Conservation (phyloP, 2,113 vertebrate species). For the Perca schrenkii region DNA sequence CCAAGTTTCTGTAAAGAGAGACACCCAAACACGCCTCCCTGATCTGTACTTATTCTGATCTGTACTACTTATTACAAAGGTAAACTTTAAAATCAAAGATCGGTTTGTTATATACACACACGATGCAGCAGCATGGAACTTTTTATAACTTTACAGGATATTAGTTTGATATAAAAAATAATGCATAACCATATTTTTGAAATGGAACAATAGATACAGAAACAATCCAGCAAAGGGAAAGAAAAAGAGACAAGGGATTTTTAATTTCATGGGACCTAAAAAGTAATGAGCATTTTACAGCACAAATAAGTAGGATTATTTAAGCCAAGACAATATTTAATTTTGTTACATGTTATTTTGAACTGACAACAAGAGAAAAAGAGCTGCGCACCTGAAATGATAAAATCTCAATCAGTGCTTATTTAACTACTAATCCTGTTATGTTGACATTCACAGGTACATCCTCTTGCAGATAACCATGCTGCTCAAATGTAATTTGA, state of each 20-base stretch:
- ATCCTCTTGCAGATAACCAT: conserved; percentile 43
- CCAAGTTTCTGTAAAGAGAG: background rate
- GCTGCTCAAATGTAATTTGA: conserved; percentile 41
- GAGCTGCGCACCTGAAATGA: background rate
- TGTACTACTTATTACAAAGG: background rate
- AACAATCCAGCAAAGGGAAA: background rate
- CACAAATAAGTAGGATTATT: background rate
- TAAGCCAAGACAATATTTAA: background rate
- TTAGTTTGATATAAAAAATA: background rate
- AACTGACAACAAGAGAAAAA: background rate
- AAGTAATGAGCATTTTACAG: background rate
- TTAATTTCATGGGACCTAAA: background rate
- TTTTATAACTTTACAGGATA: background rate
- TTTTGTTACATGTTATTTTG: background rate
- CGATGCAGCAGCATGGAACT: background rate
- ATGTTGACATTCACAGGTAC: conserved; percentile 30
- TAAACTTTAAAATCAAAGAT: background rate
- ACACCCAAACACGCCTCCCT: background rate
- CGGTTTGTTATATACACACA: background rate
- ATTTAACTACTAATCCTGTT: conserved; percentile 31
- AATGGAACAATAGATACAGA: background rate
- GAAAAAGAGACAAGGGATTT: background rate
- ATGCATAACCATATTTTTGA: background rate
- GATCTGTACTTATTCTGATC: background rate
- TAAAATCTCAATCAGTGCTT: conserved; percentile 20